Base-by-base conservation (phyloP, 2,113 vertebrate species). In the Bombycilla garrulus region DNA sequence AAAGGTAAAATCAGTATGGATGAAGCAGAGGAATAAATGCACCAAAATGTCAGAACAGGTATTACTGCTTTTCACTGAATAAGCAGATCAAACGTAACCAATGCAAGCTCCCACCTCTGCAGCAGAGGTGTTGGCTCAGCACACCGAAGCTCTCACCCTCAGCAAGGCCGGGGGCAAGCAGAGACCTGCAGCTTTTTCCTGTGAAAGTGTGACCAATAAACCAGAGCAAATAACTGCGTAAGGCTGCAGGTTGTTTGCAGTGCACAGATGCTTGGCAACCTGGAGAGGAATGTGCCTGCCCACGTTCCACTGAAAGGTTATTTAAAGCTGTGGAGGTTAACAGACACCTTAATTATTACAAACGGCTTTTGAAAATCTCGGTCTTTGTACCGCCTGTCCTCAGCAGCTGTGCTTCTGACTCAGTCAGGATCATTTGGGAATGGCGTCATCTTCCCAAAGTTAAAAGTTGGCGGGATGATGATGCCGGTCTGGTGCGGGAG, bases 341-440 rank as follows among this genome's bases (percentile, higher is more conserved):
- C 85, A 95, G 94, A 83, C 92, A 95, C 95, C 86, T 92, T 93
- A 94, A 96, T 95, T 95, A 93, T 86, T 74, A 92, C 94, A 93
- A 94, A 96, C 90, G 56, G 87, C 86, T 95, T 94, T 93, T 1
- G 6, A 95, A 16, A 80, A 36, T 70, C n/a, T 28, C 61, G 12
- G 85, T 29, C 80, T 85, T 47, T 94, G 90, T n/a, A 6, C 23
- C 31, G 62, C 61, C 81, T 25, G 76, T 86, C 71, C 92, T 83
- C 21, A 66, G 79, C 94, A 73, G 86, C 65, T 61, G 38, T 12
- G 19, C 40, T 70, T 48, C 78, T 44, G n/a, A 48, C 84, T 79
- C 71, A 21, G 56, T 12, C 45, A 6, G 7, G 16, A 62, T 51
- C n/a, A 7, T 13, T 28, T 24, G 81, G 71, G 93, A 96, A 72